These are phyloP conservation scores for Physeter macrocephalus DNA, from an alignment of 2,113 vertebrate species.

Conservation along the genomic window DNA sequence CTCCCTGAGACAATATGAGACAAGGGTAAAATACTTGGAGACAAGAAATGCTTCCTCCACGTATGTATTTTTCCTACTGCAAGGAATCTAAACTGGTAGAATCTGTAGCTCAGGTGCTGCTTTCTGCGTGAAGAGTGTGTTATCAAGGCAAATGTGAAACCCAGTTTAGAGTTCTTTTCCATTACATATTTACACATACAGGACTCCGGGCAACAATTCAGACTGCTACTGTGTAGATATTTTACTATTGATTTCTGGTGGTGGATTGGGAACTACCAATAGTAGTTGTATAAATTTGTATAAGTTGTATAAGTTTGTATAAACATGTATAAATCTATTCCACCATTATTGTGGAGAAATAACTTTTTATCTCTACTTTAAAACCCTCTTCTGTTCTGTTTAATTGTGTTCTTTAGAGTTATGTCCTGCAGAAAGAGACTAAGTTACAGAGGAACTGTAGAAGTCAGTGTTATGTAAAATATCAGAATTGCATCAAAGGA, in stretches of 20 bases:
- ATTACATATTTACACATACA: conserved; percentile 41
- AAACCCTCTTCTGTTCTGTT: conserved; percentile 14
- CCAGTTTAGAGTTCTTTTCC: neutral
- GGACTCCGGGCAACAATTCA: conserved; percentile 8
- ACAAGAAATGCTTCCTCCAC: neutral
- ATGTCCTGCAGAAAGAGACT: neutral
- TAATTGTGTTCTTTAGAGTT: conserved; percentile 49
- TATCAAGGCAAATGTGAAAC: neutral
- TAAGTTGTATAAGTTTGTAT: too few relatives aligned
- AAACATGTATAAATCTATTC: conserved; percentile 42
- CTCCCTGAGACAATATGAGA: neutral
- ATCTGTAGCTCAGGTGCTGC: neutral
- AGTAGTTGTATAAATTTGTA: neutral
- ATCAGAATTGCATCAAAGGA: neutral
- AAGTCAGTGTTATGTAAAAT: conserved; percentile 29
- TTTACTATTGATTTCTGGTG: conserved; percentile 13
- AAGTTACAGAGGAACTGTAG: neutral
- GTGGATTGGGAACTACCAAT: conserved; percentile 20
- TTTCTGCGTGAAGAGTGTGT: neutral
- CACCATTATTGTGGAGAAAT: conserved; percentile 28
- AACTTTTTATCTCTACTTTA: conserved; percentile 31
- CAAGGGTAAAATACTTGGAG: neutral
- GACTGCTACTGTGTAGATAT: neutral
- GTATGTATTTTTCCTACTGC: neutral
- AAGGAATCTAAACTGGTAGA: neutral